Base-by-base conservation (phyloP, 2,797 vertebrate genomes). In the Ibycter americanus region DNA sequence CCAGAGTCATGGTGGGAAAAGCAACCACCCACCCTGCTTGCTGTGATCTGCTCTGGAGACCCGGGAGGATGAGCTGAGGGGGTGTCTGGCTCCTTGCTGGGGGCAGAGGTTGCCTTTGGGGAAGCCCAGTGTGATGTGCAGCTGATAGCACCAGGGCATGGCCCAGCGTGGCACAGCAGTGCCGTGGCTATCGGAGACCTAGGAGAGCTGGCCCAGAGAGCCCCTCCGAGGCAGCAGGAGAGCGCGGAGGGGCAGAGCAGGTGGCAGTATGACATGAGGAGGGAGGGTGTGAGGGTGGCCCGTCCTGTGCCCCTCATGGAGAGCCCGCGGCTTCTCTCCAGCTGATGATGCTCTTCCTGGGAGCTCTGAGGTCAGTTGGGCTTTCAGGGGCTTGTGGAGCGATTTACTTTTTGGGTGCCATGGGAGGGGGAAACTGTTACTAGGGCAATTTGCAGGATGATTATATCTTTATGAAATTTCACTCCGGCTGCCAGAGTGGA, bases 101-200 rank as follows among this genome's bases (percentile, higher is more conserved):
- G 61, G 34, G 34, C 3, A 9, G 34, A 4, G 63, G 42, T 0
- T 5, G 31, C 9, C 61, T 4, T 27, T 3, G 9, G 42, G 11
- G 70, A 1, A 17, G 62, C 44, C 25, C 38, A 0, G 29, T 4
- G 52, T 0, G 34, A 4, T 7, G 59, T 5, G 77, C 47, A 5
- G 59, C 1, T 1, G 21, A 3, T 1, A 5, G 56, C 11, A 44
- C 42, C 42, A 18, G 42, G 42, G 42, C 17, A 44, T 8, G 42
- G 42, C 42, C 42, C 42, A 44, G 42, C 42, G 8, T 18, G 42
- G 42, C 9, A 17, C 42, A 5, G 80, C 25, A 4, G 26, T 2
- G 82, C 89, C 12, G 34, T 59, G 42, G 65, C 79, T 52, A 1
- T 56, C 8, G 21, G 6, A 16, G 59, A 11, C 32, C 54, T 0